Conservation (phyloP, 2,797 vertebrate species). For the Anguilla marmorata region DNA sequence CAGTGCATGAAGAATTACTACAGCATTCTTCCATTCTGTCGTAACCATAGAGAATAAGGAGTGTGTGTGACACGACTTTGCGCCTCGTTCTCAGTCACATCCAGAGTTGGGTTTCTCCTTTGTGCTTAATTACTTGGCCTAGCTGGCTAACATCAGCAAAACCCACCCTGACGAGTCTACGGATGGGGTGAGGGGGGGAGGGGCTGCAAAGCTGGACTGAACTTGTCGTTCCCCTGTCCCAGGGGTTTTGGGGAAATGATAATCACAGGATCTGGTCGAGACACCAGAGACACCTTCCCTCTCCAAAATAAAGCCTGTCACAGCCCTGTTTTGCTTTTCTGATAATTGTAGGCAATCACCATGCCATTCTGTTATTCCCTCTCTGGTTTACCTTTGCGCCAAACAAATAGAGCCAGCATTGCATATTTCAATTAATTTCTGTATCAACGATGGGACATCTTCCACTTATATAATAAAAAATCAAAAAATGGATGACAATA, state of each 20-base stretch:
- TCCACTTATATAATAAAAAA: constrained; percentile 4
- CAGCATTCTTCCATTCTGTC: neutral
- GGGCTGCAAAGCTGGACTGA: constrained; percentile 37
- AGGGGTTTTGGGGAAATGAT: constrained; percentile 32
- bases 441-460: neutral
- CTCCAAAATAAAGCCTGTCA: constrained; percentile 17
- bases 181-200: constrained; percentile 14
- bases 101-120: neutral
- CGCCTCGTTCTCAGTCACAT: neutral
- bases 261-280: constrained; percentile 16
- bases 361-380: constrained; percentile 12
- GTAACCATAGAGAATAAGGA: neutral
- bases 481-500: neutral
- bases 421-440: constrained; percentile 13
- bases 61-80: constrained; percentile 13
- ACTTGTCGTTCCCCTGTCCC: constrained; percentile 60
- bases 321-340: neutral
- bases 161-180: neutral
- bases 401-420: constrained; percentile 16
- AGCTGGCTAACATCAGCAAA: neutral
- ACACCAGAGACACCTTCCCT: constrained; percentile 27
- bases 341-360: constrained; percentile 27
- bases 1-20: neutral
- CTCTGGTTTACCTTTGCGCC: constrained; percentile 28
- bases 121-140: constrained; percentile 7